Conservation (phyloP, 1,140 invertebrate genomes). For the Zaprionus vittiger region DNA sequence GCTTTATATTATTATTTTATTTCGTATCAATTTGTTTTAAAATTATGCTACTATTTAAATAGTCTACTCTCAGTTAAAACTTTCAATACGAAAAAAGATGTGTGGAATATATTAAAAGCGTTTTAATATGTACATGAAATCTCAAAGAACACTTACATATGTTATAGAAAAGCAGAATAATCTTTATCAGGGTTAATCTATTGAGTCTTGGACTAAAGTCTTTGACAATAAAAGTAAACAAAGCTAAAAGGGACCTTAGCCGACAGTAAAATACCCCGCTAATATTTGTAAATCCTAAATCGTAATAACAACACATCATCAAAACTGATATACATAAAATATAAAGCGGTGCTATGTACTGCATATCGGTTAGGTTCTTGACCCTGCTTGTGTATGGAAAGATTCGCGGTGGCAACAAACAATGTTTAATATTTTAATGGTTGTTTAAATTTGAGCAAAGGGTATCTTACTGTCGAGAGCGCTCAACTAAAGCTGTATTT, state of each 20-base stretch:
- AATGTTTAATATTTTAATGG: not conserved
- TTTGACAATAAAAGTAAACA: not conserved
- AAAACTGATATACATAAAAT: too few species aligned
- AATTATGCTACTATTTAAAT: not conserved
- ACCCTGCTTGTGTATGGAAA: too few species aligned
- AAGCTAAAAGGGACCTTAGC: not conserved
- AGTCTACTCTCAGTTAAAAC: not conserved
- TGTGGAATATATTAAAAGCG: not conserved
- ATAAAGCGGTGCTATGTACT: too few species aligned
- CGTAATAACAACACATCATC: too few species aligned
- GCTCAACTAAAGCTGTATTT: not conserved
- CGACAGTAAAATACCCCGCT: not conserved
- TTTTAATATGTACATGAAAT: not conserved
- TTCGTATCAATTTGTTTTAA: not conserved
- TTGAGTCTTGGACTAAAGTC: not conserved
- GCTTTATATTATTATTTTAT: not conserved
- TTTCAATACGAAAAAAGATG: not conserved
- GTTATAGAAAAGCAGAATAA: not conserved
- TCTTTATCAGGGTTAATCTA: conserved; percentile 3
- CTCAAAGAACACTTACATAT: not conserved
- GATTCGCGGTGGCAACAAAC: too few species aligned
- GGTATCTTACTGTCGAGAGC: not conserved
- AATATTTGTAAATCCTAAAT: too few species aligned
- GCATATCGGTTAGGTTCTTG: too few species aligned
- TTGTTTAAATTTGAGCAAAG: not conserved